Evolutionary conservation across 2,888 invertebrate species (phyloP).

Genomic region (Drosophila prolongata): DNA sequence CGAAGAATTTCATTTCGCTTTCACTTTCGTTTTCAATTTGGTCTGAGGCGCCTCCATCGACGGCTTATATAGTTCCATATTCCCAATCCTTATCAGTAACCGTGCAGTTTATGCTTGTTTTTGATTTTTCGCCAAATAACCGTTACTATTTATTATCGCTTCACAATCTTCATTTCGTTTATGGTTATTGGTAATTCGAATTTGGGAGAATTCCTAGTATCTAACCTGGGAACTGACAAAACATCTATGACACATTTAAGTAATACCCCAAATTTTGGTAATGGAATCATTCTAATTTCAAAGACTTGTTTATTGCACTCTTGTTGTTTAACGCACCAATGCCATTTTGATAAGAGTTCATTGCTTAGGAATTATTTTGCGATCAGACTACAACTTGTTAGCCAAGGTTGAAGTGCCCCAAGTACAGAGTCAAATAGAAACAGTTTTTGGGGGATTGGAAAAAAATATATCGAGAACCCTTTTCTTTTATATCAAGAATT

Average conservation of each 20-base stretch:
- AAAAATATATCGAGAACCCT: too few relatives aligned
- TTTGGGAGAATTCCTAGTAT: constrained; percentile 43
- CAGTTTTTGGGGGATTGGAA: background rate
- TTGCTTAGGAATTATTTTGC: background rate
- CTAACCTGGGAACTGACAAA: constrained; percentile 21
- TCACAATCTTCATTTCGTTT: constrained; percentile 23
- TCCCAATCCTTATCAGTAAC: constrained; percentile 51
- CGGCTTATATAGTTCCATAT: constrained; percentile 56
- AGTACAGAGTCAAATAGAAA: background rate
- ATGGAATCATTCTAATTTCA: constrained; percentile 10
- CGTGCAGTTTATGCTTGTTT: constrained; percentile 28
- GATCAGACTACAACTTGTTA: background rate
- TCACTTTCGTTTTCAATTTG: constrained; percentile 42
- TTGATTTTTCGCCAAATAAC: constrained; percentile 34
- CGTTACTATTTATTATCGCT: constrained; percentile 22
- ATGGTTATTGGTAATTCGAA: constrained; percentile 33
- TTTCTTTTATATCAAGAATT: too few relatives aligned
- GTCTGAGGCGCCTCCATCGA: background rate
- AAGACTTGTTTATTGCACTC: constrained; percentile 11
- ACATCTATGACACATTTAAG: constrained; percentile 51
- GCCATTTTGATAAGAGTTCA: constrained; percentile 31
- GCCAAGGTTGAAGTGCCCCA: constrained; percentile 16
- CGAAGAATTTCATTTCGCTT: constrained; percentile 40
- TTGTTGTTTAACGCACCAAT: constrained; percentile 17
- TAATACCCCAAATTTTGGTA: constrained; percentile 21